Evolutionary conservation across 2,888 invertebrate genomes (phyloP).

Genomic region (Pristionchus fissidentatus): DNA sequence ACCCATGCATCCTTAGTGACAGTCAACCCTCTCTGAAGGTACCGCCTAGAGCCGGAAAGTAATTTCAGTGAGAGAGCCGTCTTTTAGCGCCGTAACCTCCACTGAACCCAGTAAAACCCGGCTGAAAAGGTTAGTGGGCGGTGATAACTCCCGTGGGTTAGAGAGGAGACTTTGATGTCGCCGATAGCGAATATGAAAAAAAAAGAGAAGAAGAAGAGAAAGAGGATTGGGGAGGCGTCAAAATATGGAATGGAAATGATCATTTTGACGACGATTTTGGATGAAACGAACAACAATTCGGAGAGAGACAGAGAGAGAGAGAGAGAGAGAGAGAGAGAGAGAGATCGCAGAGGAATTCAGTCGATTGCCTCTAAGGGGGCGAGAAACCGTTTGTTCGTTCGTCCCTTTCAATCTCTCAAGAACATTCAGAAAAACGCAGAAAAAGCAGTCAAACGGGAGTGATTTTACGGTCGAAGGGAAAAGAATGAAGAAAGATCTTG

Average conservation of each 20-base stretch:
- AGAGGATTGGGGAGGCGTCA: not conserved
- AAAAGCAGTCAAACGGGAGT: no score
- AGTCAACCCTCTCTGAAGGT: not conserved
- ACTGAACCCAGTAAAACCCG: not conserved
- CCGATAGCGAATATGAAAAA: not conserved
- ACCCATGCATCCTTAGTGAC: not conserved
- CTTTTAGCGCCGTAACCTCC: not conserved
- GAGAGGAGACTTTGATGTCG: not conserved
- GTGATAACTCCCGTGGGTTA: not conserved
- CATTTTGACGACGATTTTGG: not conserved
- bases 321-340: no score
- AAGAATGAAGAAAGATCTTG: not conserved
- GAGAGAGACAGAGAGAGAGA: not conserved
- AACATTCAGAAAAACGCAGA: no score
- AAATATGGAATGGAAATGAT: not conserved
- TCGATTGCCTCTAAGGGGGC: no score
- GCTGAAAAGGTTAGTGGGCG: conserved; percentile 26
- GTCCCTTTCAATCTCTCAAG: no score
- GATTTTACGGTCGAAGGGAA: no score
- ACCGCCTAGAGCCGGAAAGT: no score
- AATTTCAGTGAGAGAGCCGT: not conserved
- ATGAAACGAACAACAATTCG: not conserved
- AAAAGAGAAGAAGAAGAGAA: not conserved
- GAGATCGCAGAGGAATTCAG: no score
- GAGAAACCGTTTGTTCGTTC: no score